A percentile compares a stretch with the other conserved stretches of the same genome.
phyloP scores from a whole-genome alignment of 2,797 vertebrate genomes.

The Euthynnus affinis region DNA sequence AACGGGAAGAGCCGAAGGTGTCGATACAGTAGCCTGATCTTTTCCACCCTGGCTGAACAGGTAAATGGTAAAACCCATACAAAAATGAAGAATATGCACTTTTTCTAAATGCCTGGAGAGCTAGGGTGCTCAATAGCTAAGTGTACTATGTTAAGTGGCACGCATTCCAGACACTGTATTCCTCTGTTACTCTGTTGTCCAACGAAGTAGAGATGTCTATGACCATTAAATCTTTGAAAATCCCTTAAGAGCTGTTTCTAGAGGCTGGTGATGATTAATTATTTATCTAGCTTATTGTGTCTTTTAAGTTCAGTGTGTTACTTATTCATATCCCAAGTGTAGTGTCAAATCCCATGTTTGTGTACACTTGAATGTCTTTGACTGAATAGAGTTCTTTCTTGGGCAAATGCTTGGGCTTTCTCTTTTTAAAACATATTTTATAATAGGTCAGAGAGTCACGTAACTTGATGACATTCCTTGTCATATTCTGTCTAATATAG shows the following conservation, averaged over 20 bases:
- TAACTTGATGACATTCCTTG: not conserved
- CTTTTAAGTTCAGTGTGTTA: slow-evolving; percentile 51
- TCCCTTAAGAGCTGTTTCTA: slow-evolving; percentile 47
- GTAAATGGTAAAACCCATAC: slow-evolving; percentile 5
- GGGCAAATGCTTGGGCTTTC: not conserved
- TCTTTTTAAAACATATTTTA: not conserved
- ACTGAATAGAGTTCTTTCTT: not conserved
- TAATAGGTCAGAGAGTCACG: not conserved
- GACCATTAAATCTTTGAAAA: slow-evolving; percentile 50
- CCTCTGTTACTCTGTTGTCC: slow-evolving; percentile 27
- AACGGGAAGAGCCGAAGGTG: slow-evolving; percentile 28
- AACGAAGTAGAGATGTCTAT: slow-evolving; percentile 39
- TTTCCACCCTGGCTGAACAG: slow-evolving; percentile 1
- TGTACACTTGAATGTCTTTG: slow-evolving; percentile 23
- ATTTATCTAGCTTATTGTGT: slow-evolving; percentile 53
- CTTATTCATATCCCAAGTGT: slow-evolving; percentile 56
- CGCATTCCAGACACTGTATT: slow-evolving; percentile 28
- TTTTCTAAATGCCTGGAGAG: not conserved
- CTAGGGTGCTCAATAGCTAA: slow-evolving; percentile 3
- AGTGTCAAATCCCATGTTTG: slow-evolving; percentile 62
- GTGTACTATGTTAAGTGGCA: slow-evolving; percentile 28
- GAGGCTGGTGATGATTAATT: slow-evolving; percentile 48
- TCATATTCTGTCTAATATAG: not conserved
- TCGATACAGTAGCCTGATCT: not conserved
- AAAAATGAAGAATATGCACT: slow-evolving; percentile 12